Base-by-base conservation (phyloP, 2,113 vertebrate genomes). In the Tychaedon coryphoeus region DNA sequence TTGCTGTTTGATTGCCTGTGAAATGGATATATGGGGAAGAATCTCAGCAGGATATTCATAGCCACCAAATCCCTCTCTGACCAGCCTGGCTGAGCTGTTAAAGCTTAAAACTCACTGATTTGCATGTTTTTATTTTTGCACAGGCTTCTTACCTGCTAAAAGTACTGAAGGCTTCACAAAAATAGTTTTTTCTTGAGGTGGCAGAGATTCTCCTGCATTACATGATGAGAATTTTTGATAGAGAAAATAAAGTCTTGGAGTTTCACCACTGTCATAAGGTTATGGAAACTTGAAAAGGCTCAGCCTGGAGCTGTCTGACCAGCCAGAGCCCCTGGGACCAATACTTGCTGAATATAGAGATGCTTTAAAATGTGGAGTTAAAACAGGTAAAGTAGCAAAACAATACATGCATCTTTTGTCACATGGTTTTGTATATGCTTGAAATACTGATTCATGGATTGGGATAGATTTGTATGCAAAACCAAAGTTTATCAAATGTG, bases 261-360 rank as follows among this genome's bases (percentile, higher is more conserved):
- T 98, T 98, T 77, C 98, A 98, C 69, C 85, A 98, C 36, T 93
- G 92, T 53, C 95, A 98, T 53, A 98, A 98, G 45, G 79, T 98
- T 38, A 97, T 97, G 71, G 97, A 98, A 45, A 97, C 26, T 94
- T 98, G 69, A 97, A 98, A 72, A 95, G 97, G 4, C 98, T 98
- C 93, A 98, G 48, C 24, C 69, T 98, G 75, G 95, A 98, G 26
- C 65, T 98, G 13, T 94, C 95, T 6, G 97, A 97, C 20, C 79
- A 97, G 9, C 86, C 97, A 10, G 95, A 98, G n/a, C 92, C 93
- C 38, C 72, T 97, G 82, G 97, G 98, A 84, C 93, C 97, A 94
- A 88, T 98, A 19, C 66, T 98, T 20, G 93, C 96, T 28, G 97
- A 98, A 75, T 98, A 97, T 38, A 97, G 94, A 54, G 95, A 98